These are phyloP conservation scores for Syrmaticus mikado DNA, from an alignment of 2,113 vertebrate genomes.

Conservation along the genomic window DNA sequence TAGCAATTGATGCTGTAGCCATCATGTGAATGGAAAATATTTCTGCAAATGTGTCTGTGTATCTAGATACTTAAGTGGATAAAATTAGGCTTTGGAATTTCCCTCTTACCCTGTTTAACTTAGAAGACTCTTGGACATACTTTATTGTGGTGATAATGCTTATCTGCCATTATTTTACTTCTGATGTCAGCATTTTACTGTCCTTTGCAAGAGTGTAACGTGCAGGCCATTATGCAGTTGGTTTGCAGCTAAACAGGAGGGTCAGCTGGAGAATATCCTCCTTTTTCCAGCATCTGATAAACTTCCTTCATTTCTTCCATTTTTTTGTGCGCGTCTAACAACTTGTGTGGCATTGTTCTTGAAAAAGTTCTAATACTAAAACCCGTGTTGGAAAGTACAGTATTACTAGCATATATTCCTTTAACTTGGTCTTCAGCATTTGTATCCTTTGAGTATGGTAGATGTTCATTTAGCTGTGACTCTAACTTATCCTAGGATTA, in stretches of 20 bases:
- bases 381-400: neutral
- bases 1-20: constrained; percentile 25
- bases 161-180: constrained; percentile 15
- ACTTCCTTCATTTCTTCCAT: neutral
- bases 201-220: neutral
- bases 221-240: neutral
- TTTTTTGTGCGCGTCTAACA: neutral
- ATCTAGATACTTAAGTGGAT: constrained; percentile 49
- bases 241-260: neutral
- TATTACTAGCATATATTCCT: neutral
- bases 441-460: neutral
- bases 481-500: neutral
- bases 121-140: neutral
- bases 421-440: neutral
- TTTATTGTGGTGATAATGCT: constrained; percentile 11
- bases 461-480: neutral
- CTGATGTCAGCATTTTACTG: neutral
- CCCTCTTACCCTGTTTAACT: constrained; percentile 15
- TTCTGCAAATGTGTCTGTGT: constrained; percentile 38
- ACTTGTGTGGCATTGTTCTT: neutral
- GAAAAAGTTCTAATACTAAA: neutral
- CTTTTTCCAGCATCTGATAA: neutral
- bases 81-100: constrained; percentile 64
- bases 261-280: neutral
- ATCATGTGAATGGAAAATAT: constrained; percentile 53